Evolutionary conservation across 2,888 invertebrate genomes (phyloP).

Genomic region (Acrobasis suavella): DNA sequence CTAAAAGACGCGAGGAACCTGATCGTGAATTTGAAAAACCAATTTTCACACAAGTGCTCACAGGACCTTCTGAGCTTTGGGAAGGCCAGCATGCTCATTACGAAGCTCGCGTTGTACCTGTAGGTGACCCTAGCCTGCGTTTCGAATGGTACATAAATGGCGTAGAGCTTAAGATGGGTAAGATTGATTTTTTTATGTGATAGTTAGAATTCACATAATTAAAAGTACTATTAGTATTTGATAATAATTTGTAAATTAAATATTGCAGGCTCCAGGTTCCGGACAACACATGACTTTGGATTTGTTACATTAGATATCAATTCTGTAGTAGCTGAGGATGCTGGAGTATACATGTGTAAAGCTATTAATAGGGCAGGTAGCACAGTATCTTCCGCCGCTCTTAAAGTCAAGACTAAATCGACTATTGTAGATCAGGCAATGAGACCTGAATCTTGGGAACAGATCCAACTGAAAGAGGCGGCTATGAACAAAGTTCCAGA

Average conservation of each 20-base stretch:
- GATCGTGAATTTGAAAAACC: slow-evolving; percentile 94
- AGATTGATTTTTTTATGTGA: slow-evolving; percentile 36
- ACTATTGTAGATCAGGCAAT: slow-evolving; percentile 92
- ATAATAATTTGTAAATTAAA: slow-evolving; percentile 18
- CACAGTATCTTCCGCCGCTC: slow-evolving; percentile 94
- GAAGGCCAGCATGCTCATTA: slow-evolving; percentile 96
- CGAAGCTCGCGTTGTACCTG: slow-evolving; percentile 95
- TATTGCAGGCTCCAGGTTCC: slow-evolving; percentile 89
- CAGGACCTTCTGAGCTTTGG: slow-evolving; percentile 94
- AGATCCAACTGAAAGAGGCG: slow-evolving; percentile 94
- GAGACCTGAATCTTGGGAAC: slow-evolving; percentile 96
- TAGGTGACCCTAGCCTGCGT: slow-evolving; percentile 95
- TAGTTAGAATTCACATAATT: too few relatives aligned
- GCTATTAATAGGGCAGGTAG: slow-evolving; percentile 97
- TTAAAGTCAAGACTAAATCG: slow-evolving; percentile 93
- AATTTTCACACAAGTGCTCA: slow-evolving; percentile 93
- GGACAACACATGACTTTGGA: slow-evolving; percentile 96
- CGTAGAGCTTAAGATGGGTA: slow-evolving; percentile 94
- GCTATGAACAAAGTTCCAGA: slow-evolving; percentile 95
- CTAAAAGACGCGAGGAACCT: slow-evolving; percentile 87
- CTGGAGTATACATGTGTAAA: slow-evolving; percentile 96
- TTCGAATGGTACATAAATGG: slow-evolving; percentile 99
- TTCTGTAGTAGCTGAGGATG: slow-evolving; percentile 93
- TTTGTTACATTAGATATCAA: slow-evolving; percentile 96
- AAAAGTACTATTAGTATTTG: too few relatives aligned